Evolutionary conservation across 2,797 vertebrate genomes (phyloP), one percentile per base, ranked within the genome.

Genomic region (Centropyge bicolor): DNA sequence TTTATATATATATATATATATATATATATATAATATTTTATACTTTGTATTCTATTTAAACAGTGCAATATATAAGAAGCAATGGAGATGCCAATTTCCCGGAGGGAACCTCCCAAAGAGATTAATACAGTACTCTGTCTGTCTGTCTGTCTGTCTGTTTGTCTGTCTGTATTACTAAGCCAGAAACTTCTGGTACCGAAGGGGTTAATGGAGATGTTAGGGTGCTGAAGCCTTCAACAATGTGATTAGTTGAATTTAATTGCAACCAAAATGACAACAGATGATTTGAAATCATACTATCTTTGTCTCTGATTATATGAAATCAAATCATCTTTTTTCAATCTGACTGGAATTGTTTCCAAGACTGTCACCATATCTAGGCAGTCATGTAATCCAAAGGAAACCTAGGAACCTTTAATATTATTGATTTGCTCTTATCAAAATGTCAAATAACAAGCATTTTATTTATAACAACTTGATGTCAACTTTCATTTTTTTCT

Each of bases 341-440:
- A 24, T 24, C 49, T 48, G 68, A 45, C 31, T 60, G 14, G 55
- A 19, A 70, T n/a, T 48, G 10, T 60, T 38, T 70, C 27, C 20
- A 38, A 20, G 22, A 24, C 54, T 49, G 14, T 24, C 49, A 22
- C 20, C 8, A 36, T 35, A 35, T 43, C 3, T 14, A 38, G 31
- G 19, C 5, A 6, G 8, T 35, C 20, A 49, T 17, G 20, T 59
- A 11, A 69, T 35, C 8, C 17, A n/a, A 27, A n/a, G n/a, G n/a
- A 55, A 61, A 41, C 57, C 8, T 43, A 10, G 38, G 3, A 43
- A 62, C 35, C 60, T 27, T 62, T 62, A 24, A 9, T 17, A 19
- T 45, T 27, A 40, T 9, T 2, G 38, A 40, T 31, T 31, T 31
- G 27, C 27, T 31, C 27, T 31, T 31, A 31, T 31, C 27, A 31